Conservation (phyloP, 2,888 invertebrate genomes). For the Nephrotoma flavescens region DNA sequence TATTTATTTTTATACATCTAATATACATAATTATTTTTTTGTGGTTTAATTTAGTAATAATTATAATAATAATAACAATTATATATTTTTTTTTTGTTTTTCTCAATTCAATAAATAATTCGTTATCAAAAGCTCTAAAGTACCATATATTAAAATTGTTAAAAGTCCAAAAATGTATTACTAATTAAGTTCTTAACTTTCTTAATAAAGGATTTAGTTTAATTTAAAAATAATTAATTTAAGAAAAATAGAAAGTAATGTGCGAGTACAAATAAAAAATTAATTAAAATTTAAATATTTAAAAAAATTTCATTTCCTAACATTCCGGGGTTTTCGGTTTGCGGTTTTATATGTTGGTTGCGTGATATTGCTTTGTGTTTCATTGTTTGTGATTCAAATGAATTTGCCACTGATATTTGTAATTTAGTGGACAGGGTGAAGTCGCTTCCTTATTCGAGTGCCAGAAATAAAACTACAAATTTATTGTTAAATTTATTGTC, state of each 20-base stretch:
- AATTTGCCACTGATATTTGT: too few species aligned
- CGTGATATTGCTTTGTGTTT: background rate
- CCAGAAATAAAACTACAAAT: too few species aligned
- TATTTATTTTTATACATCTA: background rate
- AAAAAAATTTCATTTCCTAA: too few species aligned
- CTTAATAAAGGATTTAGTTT: background rate
- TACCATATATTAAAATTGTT: background rate
- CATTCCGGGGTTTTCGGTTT: background rate
- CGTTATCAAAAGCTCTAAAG: background rate
- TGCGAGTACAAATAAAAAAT: background rate
- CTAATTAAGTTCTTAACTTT: background rate
- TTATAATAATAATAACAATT: background rate
- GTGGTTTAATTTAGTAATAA: background rate
- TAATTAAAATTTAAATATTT: too few species aligned
- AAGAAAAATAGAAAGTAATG: background rate
- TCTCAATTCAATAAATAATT: background rate
- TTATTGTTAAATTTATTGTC: too few species aligned
- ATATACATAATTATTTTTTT: background rate
- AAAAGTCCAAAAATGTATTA: background rate
- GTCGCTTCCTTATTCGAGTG: too few species aligned
- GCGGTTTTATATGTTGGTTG: background rate
- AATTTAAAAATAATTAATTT: background rate
- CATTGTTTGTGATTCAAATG: background rate
- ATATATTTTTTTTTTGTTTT: background rate
- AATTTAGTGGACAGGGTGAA: too few species aligned